A percentile compares a stretch with the other conserved stretches of the same genome.
Evolutionary conservation across 2,113 vertebrate species (phyloP).

Genomic region (Tricholaema leucomelas): DNA sequence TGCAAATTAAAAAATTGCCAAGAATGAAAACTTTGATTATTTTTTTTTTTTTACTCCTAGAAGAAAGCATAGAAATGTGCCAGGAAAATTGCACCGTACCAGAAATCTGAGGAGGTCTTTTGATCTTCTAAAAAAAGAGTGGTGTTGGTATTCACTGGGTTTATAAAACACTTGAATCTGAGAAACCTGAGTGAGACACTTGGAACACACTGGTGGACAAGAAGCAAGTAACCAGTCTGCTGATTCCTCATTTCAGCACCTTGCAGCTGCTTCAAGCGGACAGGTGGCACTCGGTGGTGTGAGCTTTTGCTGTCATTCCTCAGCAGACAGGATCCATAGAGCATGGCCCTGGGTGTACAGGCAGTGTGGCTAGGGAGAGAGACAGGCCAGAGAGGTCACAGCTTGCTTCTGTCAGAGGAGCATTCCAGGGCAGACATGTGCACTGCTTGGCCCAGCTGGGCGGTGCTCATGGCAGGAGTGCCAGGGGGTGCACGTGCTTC

Average conservation of each 20-base stretch:
- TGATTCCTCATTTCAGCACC: constrained; percentile 16
- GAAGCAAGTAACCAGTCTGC: constrained; percentile 5
- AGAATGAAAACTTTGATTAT: constrained; percentile 47
- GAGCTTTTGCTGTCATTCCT: constrained; percentile 21
- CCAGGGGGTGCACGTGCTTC: not conserved
- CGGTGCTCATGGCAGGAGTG: constrained; percentile 27
- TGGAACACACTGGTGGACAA: constrained; percentile 43
- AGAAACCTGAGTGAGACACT: constrained; percentile 75
- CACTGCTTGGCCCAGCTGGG: no score
- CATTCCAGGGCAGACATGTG: constrained; percentile 43
- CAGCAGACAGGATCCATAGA: constrained; percentile 23
- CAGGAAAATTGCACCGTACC: constrained; percentile 60
- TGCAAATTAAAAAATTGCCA: constrained; percentile 64
- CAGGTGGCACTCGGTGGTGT: not conserved
- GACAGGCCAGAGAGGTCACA: constrained; percentile 64
- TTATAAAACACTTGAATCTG: constrained; percentile 60
- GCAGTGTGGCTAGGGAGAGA: constrained; percentile 50
- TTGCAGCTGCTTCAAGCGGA: constrained; percentile 5
- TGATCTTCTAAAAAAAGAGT: constrained; percentile 33
- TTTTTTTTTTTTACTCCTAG: not conserved
- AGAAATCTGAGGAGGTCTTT: not conserved
- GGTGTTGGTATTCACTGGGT: constrained; percentile 27
- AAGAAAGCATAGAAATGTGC: constrained; percentile 67
- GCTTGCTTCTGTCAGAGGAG: constrained; percentile 50
- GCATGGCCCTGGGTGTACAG: constrained; percentile 51